Percentiles rank a stretch among this genome's conserved stretches.
Evolutionary conservation across 2,888 invertebrate genomes (phyloP).

Genomic region (Bellardia bayeri): DNA sequence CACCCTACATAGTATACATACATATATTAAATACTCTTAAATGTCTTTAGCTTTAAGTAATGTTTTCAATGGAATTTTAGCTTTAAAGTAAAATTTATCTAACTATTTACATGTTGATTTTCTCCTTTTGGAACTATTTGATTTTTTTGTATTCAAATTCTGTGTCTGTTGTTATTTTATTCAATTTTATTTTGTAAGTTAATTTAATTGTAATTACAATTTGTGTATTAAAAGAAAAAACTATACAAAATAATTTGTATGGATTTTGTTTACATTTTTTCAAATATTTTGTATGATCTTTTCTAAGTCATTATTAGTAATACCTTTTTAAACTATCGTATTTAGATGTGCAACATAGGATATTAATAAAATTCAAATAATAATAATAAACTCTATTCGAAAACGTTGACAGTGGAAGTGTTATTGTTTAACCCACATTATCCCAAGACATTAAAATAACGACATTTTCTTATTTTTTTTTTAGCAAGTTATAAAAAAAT

Average conservation of each 20-base stretch:
- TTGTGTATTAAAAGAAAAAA: neutral
- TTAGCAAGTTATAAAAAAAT: no score
- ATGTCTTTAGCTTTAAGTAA: slow-evolving; percentile 17
- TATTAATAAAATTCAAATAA: slow-evolving; percentile 18
- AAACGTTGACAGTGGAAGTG: neutral
- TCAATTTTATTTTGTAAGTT: neutral
- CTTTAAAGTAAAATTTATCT: slow-evolving; percentile 23
- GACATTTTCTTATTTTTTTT: no score
- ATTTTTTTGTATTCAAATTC: neutral
- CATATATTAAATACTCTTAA: neutral
- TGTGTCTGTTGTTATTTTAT: neutral
- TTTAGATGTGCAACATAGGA: slow-evolving; percentile 8
- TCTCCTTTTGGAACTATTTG: neutral
- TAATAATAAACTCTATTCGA: slow-evolving; percentile 13
- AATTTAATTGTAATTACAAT: neutral
- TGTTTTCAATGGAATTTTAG: slow-evolving; percentile 38
- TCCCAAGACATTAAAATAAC: no score
- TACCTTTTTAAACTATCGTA: slow-evolving; percentile 43
- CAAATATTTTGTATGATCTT: slow-evolving; percentile 42
- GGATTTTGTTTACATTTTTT: neutral
- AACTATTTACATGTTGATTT: neutral
- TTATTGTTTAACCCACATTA: no score
- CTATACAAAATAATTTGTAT: neutral
- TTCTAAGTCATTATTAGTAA: slow-evolving; percentile 67
- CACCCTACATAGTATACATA: neutral